Base-by-base conservation (phyloP, 1,140 invertebrate species). In the Eriosoma lanigerum region DNA sequence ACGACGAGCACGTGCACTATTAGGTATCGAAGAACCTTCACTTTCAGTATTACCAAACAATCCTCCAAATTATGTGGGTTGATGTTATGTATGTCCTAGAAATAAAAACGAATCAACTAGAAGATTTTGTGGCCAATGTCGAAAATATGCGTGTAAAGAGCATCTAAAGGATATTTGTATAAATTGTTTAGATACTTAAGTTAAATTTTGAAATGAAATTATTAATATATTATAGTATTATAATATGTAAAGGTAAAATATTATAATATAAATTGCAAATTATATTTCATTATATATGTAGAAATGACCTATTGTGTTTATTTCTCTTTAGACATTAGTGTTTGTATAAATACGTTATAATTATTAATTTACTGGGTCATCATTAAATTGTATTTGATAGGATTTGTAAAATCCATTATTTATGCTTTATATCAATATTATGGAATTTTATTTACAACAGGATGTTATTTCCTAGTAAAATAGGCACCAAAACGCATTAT, bases 111-210 rank as follows among this genome's bases (percentile, higher is more conserved):
- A 64, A 38, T 64, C 60, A 64, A 64, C 29, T 19, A 64, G 29
- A 64, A 64, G 60, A 38, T 64, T n/a, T 38, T 64, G 60, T 64
- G 24, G 29, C 13, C 29, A 64, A 64, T 64, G 29, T 19, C 60
- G 56, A 64, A 64, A 26, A 64, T 64, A 64, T 64, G 29, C 19
- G 60, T 64, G 60, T 64, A 64, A 64, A 64, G 60, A 38, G 29
- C 60, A 32, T 64, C 32, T 64, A 29, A 64, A 64, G 19, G 50
- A 52, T 52, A 52, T 52, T 52, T 52, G 58, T 60, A 15, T 60
- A 60, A 60, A 60, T 60, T 60, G 26, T 60, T 60, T 60, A 29
- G 13, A 56, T 56, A 13, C 9, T 2, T 24, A 56, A 24, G 24
- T n/a, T n/a, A n/a, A n/a, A n/a, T n/a, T n/a, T n/a, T n/a, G n/a